phyloP scores from a whole-genome alignment of 2,113 vertebrate species.

The Hemicordylus capensis region DNA sequence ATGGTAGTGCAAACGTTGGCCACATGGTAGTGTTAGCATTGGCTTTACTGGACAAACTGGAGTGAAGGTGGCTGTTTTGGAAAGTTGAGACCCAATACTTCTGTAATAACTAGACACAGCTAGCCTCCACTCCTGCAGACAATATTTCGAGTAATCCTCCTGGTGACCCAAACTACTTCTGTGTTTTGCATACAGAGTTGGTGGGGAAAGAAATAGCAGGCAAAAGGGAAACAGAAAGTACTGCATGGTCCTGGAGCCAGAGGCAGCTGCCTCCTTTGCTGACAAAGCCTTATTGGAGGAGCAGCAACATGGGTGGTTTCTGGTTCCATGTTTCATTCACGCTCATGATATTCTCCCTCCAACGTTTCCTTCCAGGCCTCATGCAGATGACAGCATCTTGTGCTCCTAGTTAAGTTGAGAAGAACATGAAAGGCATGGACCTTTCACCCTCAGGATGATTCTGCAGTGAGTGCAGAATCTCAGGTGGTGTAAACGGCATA shows the following conservation, averaged over 20 bases:
- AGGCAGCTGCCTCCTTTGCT: not conserved
- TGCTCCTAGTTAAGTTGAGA: not conserved
- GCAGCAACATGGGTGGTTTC: not conserved
- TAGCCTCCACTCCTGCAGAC: not conserved
- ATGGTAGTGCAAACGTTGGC: rapidly evolving
- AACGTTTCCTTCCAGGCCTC: not conserved
- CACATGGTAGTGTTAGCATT: rapidly evolving
- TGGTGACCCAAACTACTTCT: not conserved
- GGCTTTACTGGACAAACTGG: not conserved
- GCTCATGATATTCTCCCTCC: not conserved
- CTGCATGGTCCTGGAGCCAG: not conserved
- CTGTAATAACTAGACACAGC: not conserved
- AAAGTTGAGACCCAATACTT: not conserved
- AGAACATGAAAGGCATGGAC: not conserved
- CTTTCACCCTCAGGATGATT: not conserved
- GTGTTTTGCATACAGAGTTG: not conserved
- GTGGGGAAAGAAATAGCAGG: not conserved
- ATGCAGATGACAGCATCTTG: not conserved
- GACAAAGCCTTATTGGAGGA: not conserved
- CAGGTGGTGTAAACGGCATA: not conserved
- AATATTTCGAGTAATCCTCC: not conserved
- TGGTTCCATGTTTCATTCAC: not conserved
- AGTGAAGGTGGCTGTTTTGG: not conserved
- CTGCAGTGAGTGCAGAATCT: not conserved
- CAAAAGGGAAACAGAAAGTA: not conserved